phyloP scores from a whole-genome alignment of 2,797 vertebrate species.

The Muraenolepis orangiensis region DNA sequence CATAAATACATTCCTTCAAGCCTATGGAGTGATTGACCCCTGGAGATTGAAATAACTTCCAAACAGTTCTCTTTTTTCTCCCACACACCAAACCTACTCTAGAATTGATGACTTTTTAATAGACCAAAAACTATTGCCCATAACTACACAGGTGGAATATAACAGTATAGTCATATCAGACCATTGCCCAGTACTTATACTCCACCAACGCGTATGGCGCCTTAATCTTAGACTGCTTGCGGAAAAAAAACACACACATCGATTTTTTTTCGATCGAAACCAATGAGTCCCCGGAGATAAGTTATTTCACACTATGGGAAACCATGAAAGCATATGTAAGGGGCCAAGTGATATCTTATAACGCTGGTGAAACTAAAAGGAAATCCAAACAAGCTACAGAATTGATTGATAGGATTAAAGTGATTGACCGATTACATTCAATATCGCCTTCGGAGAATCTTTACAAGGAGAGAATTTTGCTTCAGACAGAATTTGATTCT shows the following conservation, averaged over 20 bases:
- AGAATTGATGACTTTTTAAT: slow-evolving; percentile 1
- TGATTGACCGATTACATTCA: no score
- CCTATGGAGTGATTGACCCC: slow-evolving; percentile 9
- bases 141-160: neutral
- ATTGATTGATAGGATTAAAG: no score
- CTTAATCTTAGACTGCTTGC: neutral
- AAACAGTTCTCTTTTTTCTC: neutral
- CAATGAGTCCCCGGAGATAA: no score
- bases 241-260: neutral
- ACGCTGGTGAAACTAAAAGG: no score
- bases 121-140: slow-evolving; percentile 3
- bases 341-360: no score
- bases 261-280: no score
- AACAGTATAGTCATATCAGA: neutral
- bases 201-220: neutral
- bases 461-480: no score
- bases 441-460: no score
- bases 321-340: no score
- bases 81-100: slow-evolving; percentile 6
- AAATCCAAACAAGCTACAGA: no score
- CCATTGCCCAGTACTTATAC: neutral
- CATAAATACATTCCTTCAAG: slow-evolving; percentile 4
- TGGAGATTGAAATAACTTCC: slow-evolving; percentile 2
- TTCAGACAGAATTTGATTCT: no score
- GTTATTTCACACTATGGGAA: no score